Evolutionary conservation across 2,113 vertebrate genomes (phyloP).

Genomic region (Centropus bengalensis): DNA sequence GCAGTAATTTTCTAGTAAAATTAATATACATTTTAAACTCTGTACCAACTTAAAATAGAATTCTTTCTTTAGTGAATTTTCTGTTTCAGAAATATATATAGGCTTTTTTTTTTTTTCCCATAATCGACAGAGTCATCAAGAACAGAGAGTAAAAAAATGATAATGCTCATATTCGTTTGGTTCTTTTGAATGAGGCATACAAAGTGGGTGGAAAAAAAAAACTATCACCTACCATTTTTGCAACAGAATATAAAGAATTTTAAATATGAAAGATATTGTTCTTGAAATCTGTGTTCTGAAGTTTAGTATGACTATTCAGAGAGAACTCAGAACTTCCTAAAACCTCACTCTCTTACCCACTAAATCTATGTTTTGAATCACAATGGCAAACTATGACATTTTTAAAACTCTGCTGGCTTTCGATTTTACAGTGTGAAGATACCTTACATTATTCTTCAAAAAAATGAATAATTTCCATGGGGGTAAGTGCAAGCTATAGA

Average conservation of each 20-base stretch:
- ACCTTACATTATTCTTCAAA: background rate
- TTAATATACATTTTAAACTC: background rate
- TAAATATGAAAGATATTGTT: background rate
- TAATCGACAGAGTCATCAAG: background rate
- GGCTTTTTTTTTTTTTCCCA: background rate
- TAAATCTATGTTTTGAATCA: background rate
- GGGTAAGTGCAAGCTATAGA: background rate
- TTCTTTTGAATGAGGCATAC: background rate
- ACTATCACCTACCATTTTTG: background rate
- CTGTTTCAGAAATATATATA: background rate
- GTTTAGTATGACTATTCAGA: background rate
- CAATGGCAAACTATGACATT: background rate
- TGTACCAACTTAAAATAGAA: background rate
- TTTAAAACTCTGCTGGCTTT: background rate
- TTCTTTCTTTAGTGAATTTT: background rate
- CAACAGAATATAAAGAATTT: background rate
- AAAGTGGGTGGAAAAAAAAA: background rate
- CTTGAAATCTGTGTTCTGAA: background rate
- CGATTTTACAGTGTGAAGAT: background rate
- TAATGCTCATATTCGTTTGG: background rate
- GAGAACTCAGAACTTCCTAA: background rate
- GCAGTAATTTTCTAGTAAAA: background rate
- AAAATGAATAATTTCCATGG: background rate
- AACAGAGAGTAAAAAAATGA: background rate
- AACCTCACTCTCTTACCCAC: background rate